Percentiles rank a stretch among this genome's conserved stretches.
These are phyloP conservation scores for Thamnaconus septentrionalis DNA, from an alignment of 2,113 vertebrate species.

Conservation along the genomic window DNA sequence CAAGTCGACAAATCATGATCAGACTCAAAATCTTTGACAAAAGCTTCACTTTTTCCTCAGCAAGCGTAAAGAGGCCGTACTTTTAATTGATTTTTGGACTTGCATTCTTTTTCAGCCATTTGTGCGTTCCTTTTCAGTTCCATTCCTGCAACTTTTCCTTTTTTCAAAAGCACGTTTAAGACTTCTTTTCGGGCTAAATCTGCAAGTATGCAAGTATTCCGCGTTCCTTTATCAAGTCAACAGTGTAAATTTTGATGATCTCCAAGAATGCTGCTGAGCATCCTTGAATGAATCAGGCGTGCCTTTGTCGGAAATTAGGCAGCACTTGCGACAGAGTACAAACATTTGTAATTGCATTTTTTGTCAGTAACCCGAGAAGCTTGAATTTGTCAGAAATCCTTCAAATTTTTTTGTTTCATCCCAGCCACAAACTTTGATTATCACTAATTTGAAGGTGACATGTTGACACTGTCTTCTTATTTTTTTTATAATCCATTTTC, in stretches of 20 bases:
- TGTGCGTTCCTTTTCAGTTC: background rate
- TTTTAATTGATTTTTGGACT: background rate
- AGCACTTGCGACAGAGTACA: conserved; percentile 5
- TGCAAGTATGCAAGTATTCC: conserved; percentile 20
- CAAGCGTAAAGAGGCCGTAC: too few relatives aligned
- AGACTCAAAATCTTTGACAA: too few relatives aligned
- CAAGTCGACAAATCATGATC: too few relatives aligned
- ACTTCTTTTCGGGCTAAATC: background rate
- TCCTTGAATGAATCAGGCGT: conserved; percentile 39
- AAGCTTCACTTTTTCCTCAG: too few relatives aligned
- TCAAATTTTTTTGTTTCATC: conserved; percentile 38
- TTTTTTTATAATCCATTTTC: background rate
- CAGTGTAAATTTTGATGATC: conserved; percentile 17
- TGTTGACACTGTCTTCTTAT: background rate
- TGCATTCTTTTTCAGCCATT: background rate
- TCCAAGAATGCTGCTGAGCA: conserved; percentile 31
- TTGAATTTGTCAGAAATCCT: conserved; percentile 25
- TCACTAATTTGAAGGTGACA: conserved; percentile 5
- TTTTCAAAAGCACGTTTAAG: background rate
- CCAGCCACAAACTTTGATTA: conserved; percentile 14
- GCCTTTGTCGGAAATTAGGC: conserved; percentile 15
- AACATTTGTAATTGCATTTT: conserved; percentile 38
- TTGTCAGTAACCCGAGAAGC: conserved; percentile 21
- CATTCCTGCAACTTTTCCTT: background rate
- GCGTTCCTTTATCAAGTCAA: conserved; percentile 8